A percentile compares a stretch with the other conserved stretches of the same genome.
Evolutionary conservation across 1,140 invertebrate species (phyloP).

Genomic region (Nasonia longicornis): DNA sequence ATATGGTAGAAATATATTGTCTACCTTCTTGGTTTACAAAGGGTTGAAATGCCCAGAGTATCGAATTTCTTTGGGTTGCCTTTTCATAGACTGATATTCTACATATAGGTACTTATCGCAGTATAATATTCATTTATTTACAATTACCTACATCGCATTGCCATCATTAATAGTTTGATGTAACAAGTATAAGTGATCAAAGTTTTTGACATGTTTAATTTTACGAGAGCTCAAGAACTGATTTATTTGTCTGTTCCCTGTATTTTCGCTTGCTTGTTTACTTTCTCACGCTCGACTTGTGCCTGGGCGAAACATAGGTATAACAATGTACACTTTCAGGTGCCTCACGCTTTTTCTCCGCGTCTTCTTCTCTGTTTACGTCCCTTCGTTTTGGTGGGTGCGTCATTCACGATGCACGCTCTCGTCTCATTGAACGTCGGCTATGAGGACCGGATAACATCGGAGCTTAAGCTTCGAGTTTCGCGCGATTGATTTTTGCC

Average conservation of each 20-base stretch:
- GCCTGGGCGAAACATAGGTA: background rate
- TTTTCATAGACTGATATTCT: too few species aligned
- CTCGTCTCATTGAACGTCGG: background rate
- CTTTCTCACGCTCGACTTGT: conserved; percentile 14
- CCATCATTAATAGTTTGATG: too few species aligned
- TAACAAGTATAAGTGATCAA: too few species aligned
- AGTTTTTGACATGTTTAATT: background rate
- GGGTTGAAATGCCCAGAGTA: background rate
- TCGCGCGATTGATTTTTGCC: background rate
- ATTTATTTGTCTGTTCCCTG: background rate
- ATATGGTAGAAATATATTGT: background rate
- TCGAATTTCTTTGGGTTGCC: too few species aligned
- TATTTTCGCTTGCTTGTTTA: conserved; percentile 17
- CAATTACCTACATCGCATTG: too few species aligned
- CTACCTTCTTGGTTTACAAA: background rate
- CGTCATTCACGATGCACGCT: too few species aligned
- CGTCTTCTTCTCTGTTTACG: background rate
- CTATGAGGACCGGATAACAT: conserved; percentile 6
- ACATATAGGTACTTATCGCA: too few species aligned
- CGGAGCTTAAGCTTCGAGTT: background rate
- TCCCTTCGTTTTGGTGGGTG: background rate
- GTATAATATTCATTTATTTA: too few species aligned
- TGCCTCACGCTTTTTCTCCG: background rate
- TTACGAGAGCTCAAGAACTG: background rate
- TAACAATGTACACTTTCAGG: background rate